These are phyloP conservation scores for Ceyx margarethae DNA, from an alignment of 2,113 vertebrate genomes.

Conservation along the genomic window DNA sequence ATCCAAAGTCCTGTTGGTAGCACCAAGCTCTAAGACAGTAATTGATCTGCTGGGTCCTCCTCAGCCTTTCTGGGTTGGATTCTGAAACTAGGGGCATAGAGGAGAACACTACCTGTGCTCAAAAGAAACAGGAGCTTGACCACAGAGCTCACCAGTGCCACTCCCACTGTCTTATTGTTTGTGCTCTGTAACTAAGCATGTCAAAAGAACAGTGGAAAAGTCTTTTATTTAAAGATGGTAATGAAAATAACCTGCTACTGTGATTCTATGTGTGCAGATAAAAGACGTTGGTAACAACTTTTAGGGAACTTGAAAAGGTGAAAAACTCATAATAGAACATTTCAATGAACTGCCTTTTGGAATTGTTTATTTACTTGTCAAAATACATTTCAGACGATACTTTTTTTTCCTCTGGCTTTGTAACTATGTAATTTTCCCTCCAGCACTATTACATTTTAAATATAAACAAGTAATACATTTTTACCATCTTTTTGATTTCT, in stretches of 20 bases:
- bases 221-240: neutral
- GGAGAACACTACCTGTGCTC: too few species aligned
- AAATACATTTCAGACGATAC: neutral
- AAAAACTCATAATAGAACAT: neutral
- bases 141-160: too few species aligned
- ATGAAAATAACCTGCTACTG: neutral
- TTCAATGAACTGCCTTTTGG: neutral
- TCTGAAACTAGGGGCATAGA: too few species aligned
- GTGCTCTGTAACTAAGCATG: neutral
- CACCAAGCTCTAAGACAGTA: too few species aligned
- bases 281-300: neutral
- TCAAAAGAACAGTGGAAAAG: neutral
- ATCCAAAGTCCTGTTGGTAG: too few species aligned
- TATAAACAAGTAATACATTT: neutral
- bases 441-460: neutral
- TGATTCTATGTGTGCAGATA: neutral
- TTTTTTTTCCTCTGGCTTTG: neutral
- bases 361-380: neutral
- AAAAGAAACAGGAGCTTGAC: too few species aligned
- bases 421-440: neutral
- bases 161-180: too few species aligned
- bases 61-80: too few species aligned
- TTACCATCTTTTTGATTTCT: neutral
- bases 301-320: neutral
- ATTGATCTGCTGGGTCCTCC: too few species aligned